Base-by-base conservation (phyloP, 2,113 vertebrate species). In the Anhinga rufa region DNA sequence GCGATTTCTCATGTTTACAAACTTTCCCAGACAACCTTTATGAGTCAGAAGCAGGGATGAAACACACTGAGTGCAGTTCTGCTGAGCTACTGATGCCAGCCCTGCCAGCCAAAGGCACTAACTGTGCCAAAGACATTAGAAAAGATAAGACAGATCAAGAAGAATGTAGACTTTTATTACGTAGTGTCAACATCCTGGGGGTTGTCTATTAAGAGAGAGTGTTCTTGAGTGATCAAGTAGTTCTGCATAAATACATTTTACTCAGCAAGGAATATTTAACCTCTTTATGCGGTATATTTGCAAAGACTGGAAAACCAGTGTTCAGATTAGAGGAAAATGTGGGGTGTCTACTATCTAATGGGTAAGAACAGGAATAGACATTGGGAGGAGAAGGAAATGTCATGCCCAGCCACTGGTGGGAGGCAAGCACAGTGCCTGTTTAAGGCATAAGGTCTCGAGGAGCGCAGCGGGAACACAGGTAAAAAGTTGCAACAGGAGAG, bases 31-130 rank as follows among this genome's bases (percentile, higher is more conserved):
- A 92, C 71, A 90, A 26, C 42, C n/a, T 70, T 82, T 90, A 16
- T 95, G 95, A 97, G 66, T 93, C 83, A 97, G 65, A 87, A 62
- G 9, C 38, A 17, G 57, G 17, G 51, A 84, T 24, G 46, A 89
- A 82, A 69, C 71, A 58, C 22, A 69, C 34, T 14, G 38, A 76
- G 17, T 8, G 40, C 28, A 64, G 40, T 55, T 76, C 69, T 78
- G 36, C 81, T 68, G 64, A 87, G 69, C 80, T 48, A 10, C 36
- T 48, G 44, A 4, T 64, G 55, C 38, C 34, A 16, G 60, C 11
- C 25, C 26, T 84, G 58, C 21, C 71, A 40, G 46, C 29, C 52
- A 36, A 76, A 79, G 49, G 51, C 25, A n/a, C 52, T 57, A 57
- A 81, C 3, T 51, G n/a, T 1, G 6, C 44, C 4, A 19, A 71